Evolutionary conservation across 2,113 vertebrate genomes (phyloP).

Genomic region (Chlamydotis undulata): DNA sequence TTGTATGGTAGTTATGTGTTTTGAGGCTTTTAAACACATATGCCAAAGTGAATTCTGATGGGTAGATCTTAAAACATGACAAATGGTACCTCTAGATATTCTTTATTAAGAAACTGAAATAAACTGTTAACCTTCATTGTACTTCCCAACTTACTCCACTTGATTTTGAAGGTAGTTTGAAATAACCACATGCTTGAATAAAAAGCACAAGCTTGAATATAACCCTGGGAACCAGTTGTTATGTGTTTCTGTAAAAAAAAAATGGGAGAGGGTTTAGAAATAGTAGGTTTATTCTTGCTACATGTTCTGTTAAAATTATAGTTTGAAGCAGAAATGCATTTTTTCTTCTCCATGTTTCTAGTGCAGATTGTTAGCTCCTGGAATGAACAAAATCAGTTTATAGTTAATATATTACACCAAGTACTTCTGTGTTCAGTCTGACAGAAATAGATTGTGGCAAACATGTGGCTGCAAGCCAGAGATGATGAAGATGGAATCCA

Average conservation of each 20-base stretch:
- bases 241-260: background rate
- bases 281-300: background rate
- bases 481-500: background rate
- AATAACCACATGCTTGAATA: background rate
- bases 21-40: background rate
- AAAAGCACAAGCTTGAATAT: background rate
- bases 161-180: background rate
- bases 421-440: background rate
- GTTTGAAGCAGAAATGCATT: background rate
- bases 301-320: background rate
- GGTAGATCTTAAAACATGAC: background rate
- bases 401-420: background rate
- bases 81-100: background rate
- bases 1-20: background rate
- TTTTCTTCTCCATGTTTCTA: background rate
- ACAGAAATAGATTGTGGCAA: background rate
- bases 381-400: background rate
- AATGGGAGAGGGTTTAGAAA: background rate
- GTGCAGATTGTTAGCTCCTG: background rate
- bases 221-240: background rate
- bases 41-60: background rate
- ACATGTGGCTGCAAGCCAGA: background rate
- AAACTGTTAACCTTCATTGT: background rate
- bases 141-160: background rate
- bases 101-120: background rate